These are phyloP conservation scores for Pheosia tremula DNA, from an alignment of 2,888 invertebrate genomes.

Conservation along the genomic window DNA sequence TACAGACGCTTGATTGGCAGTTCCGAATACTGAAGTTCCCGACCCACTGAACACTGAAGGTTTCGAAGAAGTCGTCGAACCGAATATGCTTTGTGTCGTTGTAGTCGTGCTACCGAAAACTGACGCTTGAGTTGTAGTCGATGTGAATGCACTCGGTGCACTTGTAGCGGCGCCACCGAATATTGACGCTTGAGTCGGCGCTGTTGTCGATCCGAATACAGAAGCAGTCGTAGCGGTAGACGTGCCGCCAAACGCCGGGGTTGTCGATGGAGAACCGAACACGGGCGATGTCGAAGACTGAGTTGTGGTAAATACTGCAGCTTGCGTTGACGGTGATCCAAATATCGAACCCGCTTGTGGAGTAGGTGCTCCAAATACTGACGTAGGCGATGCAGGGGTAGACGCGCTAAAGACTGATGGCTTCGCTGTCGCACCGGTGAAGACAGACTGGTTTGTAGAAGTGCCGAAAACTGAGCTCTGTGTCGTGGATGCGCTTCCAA, in stretches of 20 bases:
- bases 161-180: slow-evolving; percentile 33
- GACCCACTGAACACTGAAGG: slow-evolving; percentile 5
- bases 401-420: slow-evolving; percentile 44
- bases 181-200: slow-evolving; percentile 41
- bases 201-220: slow-evolving; percentile 33
- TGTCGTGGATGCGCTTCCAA: slow-evolving; percentile 15
- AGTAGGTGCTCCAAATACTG: slow-evolving; percentile 44
- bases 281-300: slow-evolving; percentile 36
- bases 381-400: slow-evolving; percentile 41
- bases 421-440: slow-evolving; percentile 32
- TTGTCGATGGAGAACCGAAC: slow-evolving; percentile 41
- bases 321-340: slow-evolving; percentile 37
- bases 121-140: slow-evolving; percentile 28
- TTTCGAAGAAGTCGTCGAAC: slow-evolving; percentile 4
- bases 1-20: slow-evolving; percentile 42
- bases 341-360: slow-evolving; percentile 29
- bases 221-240: slow-evolving; percentile 39
- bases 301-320: slow-evolving; percentile 41
- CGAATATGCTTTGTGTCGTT: slow-evolving; percentile 22
- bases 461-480: slow-evolving; percentile 32
- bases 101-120: slow-evolving; percentile 39
- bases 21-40: slow-evolving; percentile 25
- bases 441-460: slow-evolving; percentile 35
- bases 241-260: slow-evolving; percentile 48
- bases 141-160: slow-evolving; percentile 18